Percentiles rank a stretch among this genome's conserved stretches.
These are phyloP conservation scores for Heliconius himera DNA, from an alignment of 1,140 invertebrate species.

Conservation along the genomic window DNA sequence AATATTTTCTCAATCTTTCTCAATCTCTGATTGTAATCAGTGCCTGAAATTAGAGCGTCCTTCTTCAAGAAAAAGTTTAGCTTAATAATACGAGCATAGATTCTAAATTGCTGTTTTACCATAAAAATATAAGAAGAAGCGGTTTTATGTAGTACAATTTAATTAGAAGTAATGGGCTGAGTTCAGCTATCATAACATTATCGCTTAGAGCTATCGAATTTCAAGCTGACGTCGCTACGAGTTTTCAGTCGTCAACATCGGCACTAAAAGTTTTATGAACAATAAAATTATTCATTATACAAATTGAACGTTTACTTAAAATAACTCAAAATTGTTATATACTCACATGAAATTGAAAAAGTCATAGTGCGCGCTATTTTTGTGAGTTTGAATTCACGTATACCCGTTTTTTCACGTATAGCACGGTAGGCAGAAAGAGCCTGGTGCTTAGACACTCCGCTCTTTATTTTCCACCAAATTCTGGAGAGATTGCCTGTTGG, in stretches of 20 bases:
- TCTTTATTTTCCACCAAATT: background rate
- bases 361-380: background rate
- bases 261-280: background rate
- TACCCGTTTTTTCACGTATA: too few relatives aligned
- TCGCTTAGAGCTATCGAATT: background rate
- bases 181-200: constrained; percentile 4
- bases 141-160: background rate
- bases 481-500: too few relatives aligned
- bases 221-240: background rate
- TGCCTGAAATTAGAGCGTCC: too few relatives aligned
- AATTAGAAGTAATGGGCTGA: background rate
- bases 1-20: too few relatives aligned
- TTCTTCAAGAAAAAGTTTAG: too few relatives aligned
- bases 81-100: too few relatives aligned
- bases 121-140: background rate
- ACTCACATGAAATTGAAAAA: background rate
- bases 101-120: too few relatives aligned
- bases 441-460: too few relatives aligned
- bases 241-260: constrained; percentile 6
- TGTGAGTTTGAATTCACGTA: too few relatives aligned
- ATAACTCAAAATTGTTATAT: background rate
- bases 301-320: background rate
- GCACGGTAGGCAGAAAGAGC: too few relatives aligned
- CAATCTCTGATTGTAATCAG: too few relatives aligned
- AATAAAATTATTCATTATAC: background rate